These are phyloP conservation scores for Phortica magna DNA, from an alignment of 2,888 invertebrate species.

Conservation along the genomic window DNA sequence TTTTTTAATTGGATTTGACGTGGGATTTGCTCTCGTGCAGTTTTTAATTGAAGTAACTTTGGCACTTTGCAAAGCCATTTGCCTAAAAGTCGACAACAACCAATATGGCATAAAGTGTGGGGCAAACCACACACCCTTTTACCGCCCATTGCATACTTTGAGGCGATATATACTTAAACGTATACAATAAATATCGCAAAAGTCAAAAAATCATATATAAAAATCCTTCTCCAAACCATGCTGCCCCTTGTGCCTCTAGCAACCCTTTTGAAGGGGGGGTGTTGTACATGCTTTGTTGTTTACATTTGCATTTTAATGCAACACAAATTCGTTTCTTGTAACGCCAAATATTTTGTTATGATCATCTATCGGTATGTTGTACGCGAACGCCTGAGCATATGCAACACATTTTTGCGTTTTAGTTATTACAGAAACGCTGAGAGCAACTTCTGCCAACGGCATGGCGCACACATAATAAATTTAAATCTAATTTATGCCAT, in stretches of 20 bases:
- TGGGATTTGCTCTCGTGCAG: slow-evolving; percentile 1
- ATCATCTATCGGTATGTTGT: too few relatives aligned
- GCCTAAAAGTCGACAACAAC: neutral
- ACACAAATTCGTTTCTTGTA: neutral
- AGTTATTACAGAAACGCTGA: neutral
- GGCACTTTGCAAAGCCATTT: neutral
- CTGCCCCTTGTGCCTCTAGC: too few relatives aligned
- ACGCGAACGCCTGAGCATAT: neutral
- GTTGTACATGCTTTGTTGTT: neutral
- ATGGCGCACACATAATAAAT: slow-evolving; percentile 36
- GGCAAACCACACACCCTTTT: neutral
- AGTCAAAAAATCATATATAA: neutral
- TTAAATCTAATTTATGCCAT: slow-evolving; percentile 59
- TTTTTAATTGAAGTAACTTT: slow-evolving; percentile 18
- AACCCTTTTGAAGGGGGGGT: too few relatives aligned
- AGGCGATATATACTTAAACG: neutral
- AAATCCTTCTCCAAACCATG: too few relatives aligned
- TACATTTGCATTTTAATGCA: neutral
- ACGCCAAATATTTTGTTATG: neutral
- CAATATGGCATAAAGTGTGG: neutral
- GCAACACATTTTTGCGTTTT: neutral
- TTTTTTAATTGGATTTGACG: slow-evolving; percentile 28
- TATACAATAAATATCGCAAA: neutral
- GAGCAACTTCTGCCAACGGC: neutral
- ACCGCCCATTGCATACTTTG: slow-evolving; percentile 24